Base-by-base conservation (phyloP, 2,113 vertebrate genomes). In the Anoura caudifer region DNA sequence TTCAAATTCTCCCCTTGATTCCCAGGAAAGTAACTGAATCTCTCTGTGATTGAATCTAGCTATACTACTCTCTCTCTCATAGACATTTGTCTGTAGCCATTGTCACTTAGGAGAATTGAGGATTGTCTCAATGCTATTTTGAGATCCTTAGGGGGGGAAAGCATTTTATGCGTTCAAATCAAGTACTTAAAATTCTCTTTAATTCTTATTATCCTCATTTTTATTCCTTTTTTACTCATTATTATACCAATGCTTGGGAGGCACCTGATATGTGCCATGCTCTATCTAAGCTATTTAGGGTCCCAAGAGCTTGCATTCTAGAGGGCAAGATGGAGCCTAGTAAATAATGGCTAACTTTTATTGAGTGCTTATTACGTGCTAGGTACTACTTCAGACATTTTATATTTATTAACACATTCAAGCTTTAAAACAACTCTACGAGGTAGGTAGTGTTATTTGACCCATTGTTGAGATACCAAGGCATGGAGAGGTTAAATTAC, bases 21-120 rank as follows among this genome's bases (percentile, higher is more conserved):
- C 63, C 33, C 65, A 91, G 67, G 52, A 87, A 90, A 50, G 69
- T 87, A 80, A 92, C 33, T 67, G 84, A 88, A 96, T 96, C 41
- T 92, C 61, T 93, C 69, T 59, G 31, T 93, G 83, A 72, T 20
- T 75, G 50, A 96, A 94, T 59, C 52, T 75, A 28, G 50, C 14
- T 56, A 45, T 36, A 70, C 19, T 45, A 26, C 36, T 77, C 47
- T 52, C 16, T 91, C 85, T 86, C 17, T 56, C 67, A 12, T 31
- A 59, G 52, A 90, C 33, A 90, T 59, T 45, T 89, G 5, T 83
- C 36, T 79, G 13, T 14, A 54, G 67, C 70, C 56, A 92, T 84
- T 87, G n/a, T 83, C 45, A 80, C n/a, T 26, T 67, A 70, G n/a
- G 81, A 90, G 65, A 94, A 91, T 36, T 47, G 76, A 91, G 22